Conservation (phyloP, 2,888 invertebrate genomes). For the Stegana nigrithorax region DNA sequence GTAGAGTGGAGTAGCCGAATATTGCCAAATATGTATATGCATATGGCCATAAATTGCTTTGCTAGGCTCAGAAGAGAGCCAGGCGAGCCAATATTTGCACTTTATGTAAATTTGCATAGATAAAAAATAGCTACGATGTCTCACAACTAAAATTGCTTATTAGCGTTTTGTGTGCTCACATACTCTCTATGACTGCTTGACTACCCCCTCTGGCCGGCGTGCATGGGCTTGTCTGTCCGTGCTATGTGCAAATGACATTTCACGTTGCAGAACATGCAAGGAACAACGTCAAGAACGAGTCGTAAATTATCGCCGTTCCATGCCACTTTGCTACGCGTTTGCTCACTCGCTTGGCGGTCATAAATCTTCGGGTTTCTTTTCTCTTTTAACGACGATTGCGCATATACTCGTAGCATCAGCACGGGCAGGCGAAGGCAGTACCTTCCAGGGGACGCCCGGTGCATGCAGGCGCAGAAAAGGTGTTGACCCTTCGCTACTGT, state of each 20-base stretch:
- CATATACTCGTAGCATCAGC: background rate
- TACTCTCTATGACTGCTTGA: no score
- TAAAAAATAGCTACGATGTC: background rate
- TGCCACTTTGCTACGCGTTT: background rate
- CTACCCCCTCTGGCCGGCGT: no score
- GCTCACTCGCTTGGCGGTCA: constrained; percentile 3
- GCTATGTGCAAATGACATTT: constrained; percentile 11
- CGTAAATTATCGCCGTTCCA: constrained; percentile 13
- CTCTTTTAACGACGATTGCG: no score
- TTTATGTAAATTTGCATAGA: background rate
- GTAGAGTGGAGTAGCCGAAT: no score
- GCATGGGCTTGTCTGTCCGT: background rate
- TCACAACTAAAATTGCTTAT: background rate
- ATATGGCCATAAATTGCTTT: no score
- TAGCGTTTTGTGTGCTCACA: no score
- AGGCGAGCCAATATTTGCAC: no score
- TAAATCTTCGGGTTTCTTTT: constrained; percentile 8
- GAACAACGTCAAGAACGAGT: constrained; percentile 11
- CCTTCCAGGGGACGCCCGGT: background rate
- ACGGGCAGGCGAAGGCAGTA: background rate
- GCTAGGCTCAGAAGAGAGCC: no score
- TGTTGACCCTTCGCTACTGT: constrained; percentile 17
- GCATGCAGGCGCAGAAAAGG: no score
- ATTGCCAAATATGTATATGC: no score
- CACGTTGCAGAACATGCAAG: constrained; percentile 14